Base-by-base conservation (phyloP, 1,140 invertebrate species). In the Anastatus disparis region DNA sequence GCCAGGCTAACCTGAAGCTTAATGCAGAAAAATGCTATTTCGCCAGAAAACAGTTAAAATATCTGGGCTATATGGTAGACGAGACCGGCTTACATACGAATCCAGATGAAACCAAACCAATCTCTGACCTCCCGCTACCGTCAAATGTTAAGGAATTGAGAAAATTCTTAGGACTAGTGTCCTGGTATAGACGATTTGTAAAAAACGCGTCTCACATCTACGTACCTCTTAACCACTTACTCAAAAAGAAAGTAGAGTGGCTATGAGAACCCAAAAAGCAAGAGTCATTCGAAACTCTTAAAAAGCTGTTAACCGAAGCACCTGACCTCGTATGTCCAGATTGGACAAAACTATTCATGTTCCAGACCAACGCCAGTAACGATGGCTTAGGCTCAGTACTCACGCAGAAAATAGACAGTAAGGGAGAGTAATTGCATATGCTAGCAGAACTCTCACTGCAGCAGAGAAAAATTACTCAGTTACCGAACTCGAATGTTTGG, bases 401-500 rank as follows among this genome's bases (percentile, higher is more conserved):
- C 1, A 75, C 74, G 2, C 79, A 80, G 61, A 22, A 42, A 12
- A 55, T 13, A 67, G 67, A 15, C 73, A 62, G 10, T 17, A 61
- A 6, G 78, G 78, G 69, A 26, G 58, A 15, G 64, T 74, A 3
- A 75, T 80, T 13, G 65, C 62, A 26, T 80, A 72, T 52, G 66
- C 55, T 27, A 84, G 83, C 64, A 42, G 79, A 24, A 64, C 73
- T 3, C 52, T 87, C 8, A 74, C 55, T n/a, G 48, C 55, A 7
- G 44, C 74, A 10, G 86, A 88, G 76, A 68, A 63, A 26, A 84
- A 84, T 48, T 88, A 82, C 53, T 72, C 62, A 2, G 77, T 74
- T 7, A 82, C 80, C 6, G 82, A 87, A 71, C 69, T 76, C 59
- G 84, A 87, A 79, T 77, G 73, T 53, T 74, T 87, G 13, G 85